Percentiles rank a stretch among this genome's conserved stretches.
phyloP scores from a whole-genome alignment of 2,797 vertebrate genomes.

The Brachymystax lenok region DNA sequence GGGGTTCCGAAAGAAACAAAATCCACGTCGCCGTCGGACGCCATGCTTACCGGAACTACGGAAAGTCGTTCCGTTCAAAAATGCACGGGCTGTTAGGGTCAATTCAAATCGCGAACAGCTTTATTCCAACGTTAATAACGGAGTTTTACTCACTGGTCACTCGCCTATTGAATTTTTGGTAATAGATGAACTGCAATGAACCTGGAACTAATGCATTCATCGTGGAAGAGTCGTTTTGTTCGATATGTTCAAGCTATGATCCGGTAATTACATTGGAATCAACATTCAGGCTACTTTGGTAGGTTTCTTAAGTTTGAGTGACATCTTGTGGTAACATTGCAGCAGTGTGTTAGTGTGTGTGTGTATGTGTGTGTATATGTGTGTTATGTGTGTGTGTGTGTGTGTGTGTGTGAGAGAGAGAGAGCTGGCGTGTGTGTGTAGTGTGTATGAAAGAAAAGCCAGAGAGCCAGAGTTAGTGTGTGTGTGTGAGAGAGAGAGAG shows the following conservation, averaged over 20 bases:
- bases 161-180: too few species aligned
- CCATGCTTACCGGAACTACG: slow-evolving; percentile 76
- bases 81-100: too few species aligned
- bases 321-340: slow-evolving; percentile 9
- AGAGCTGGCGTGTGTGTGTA: too few species aligned
- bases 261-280: neutral
- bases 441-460: too few species aligned
- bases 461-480: too few species aligned
- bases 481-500: too few species aligned
- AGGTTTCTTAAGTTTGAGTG: neutral
- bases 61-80: slow-evolving; percentile 35
- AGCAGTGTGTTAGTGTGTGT: too few species aligned
- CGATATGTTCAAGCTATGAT: neutral
- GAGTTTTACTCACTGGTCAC: neutral
- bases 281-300: too few species aligned
- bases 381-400: neutral
- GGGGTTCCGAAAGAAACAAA: slow-evolving; percentile 82
- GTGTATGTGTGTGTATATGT: too few species aligned
- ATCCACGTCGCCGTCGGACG: slow-evolving; percentile 76
- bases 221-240: neutral
- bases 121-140: neutral
- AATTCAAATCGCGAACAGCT: neutral
- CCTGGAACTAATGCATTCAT: neutral
- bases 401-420: too few species aligned
- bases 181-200: too few species aligned